A percentile compares a stretch with the other conserved stretches of the same genome.
Evolutionary conservation across 2,113 vertebrate species (phyloP).

Genomic region (Psammodynastes pulverulentus): DNA sequence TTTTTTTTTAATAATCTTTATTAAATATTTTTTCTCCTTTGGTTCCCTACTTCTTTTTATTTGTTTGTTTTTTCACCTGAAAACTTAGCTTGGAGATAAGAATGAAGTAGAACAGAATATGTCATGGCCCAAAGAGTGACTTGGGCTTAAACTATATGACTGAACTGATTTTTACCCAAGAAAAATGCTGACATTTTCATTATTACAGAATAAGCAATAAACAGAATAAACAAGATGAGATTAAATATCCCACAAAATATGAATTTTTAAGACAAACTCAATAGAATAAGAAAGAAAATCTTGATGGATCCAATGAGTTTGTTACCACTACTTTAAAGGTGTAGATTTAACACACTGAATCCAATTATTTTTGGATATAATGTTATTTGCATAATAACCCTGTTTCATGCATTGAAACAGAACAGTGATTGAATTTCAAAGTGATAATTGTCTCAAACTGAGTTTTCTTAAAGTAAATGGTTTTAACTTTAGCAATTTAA

Average conservation of each 20-base stretch:
- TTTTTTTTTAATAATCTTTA: too few relatives aligned
- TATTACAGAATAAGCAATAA: not conserved
- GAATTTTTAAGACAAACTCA: not conserved
- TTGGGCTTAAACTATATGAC: not conserved
- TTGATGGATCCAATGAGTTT: not conserved
- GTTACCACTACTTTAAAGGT: not conserved
- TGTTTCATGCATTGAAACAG: not conserved
- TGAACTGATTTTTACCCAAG: not conserved
- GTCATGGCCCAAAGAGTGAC: not conserved
- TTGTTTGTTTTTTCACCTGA: not conserved
- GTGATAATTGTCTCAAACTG: not conserved
- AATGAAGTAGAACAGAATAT: not conserved
- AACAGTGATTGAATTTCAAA: conserved; percentile 11
- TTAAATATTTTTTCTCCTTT: too few relatives aligned
- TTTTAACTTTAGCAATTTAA: conserved; percentile 51
- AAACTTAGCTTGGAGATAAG: not conserved
- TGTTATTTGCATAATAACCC: not conserved
- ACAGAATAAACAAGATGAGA: not conserved
- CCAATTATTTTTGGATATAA: not conserved
- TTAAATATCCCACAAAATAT: not conserved
- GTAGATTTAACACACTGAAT: not conserved
- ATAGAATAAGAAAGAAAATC: not conserved
- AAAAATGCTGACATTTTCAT: not conserved
- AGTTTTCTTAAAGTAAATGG: conserved; percentile 49
- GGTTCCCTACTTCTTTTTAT: not conserved